Base-by-base conservation (phyloP, 2,797 vertebrate genomes). In the Myiothlypis coronata region DNA sequence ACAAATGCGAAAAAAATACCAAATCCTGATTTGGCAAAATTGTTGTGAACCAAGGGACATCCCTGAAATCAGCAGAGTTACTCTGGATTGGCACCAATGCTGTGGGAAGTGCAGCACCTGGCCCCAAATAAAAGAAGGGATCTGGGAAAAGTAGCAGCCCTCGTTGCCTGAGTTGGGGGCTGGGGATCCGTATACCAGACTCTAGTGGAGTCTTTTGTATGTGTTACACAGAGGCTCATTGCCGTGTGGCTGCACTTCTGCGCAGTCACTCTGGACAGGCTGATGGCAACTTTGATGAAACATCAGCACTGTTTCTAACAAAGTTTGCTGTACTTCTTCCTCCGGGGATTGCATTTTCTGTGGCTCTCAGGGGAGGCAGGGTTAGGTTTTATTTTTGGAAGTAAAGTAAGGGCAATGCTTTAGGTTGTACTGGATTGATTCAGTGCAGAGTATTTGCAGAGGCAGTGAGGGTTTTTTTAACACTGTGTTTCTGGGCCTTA, bases 201-300 rank as follows among this genome's bases (percentile, higher is more conserved):
- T 91, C 72, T 6, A 28, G 87, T 81, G 82, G 83, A 93, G 89
- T 52, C 95, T 95, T 97, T 97, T 97, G 94, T 97, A 94, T 93
- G 91, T 86, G 87, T 78, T 94, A 55, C 83, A 82, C 84, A 94
- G 89, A 78, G 84, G 89, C 87, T 8, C 55, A 46, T 60, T 86
- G 94, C 94, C 2, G 65, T 86, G 76, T 87, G 83, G 63, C 92
- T 86, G 87, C 76, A 30, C 87, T 95, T 69, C 91, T 87, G 89
- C 6, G 15, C 44, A 46, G 63, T 43, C 63, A 47, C 87, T 91
- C 83, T 63, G 77, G 89, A 55, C 80, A 53, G 52, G 32, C 91
- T 82, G 59, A 67, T 90, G 74, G 87, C 67, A 96, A 93, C 94
- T 93, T 70, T 56, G 65, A 49, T 87, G 83, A 87, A 78, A 63